phyloP scores from a whole-genome alignment of 2,797 vertebrate genomes.

The Coccyzus lansbergi region DNA sequence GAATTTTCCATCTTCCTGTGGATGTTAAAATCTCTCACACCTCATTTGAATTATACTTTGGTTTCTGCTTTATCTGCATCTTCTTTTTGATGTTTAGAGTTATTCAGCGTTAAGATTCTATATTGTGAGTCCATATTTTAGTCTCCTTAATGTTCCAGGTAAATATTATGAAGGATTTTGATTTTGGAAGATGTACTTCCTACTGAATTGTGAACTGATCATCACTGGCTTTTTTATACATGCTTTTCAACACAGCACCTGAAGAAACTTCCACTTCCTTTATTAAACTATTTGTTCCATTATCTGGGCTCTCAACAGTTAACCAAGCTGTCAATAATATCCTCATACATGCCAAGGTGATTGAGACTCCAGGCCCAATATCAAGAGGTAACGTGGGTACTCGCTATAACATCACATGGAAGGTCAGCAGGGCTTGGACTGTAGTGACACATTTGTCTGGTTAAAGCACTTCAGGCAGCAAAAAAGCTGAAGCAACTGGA shows the following conservation, averaged over 20 bases:
- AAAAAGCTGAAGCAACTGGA: background rate
- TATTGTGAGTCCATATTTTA: background rate
- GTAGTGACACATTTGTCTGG: accelerated
- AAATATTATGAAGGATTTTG: background rate
- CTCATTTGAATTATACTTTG: background rate
- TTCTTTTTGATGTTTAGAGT: background rate
- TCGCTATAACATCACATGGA: background rate
- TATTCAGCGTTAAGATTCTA: background rate
- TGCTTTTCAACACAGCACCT: accelerated
- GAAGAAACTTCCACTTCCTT: background rate
- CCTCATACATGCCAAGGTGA: background rate
- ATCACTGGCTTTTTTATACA: background rate
- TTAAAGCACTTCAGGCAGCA: background rate
- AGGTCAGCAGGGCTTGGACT: accelerated
- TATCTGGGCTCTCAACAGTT: background rate
- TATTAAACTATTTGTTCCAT: background rate
- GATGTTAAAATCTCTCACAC: background rate
- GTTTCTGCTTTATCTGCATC: background rate
- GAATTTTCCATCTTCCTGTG: background rate
- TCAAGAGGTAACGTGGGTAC: background rate
- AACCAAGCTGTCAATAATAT: background rate
- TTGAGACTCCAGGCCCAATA: background rate
- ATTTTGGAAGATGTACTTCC: background rate
- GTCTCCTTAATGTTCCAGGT: background rate
- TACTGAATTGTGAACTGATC: background rate